These are phyloP conservation scores for Podarcis cretensis DNA, from an alignment of 2,113 vertebrate genomes.

Conservation along the genomic window DNA sequence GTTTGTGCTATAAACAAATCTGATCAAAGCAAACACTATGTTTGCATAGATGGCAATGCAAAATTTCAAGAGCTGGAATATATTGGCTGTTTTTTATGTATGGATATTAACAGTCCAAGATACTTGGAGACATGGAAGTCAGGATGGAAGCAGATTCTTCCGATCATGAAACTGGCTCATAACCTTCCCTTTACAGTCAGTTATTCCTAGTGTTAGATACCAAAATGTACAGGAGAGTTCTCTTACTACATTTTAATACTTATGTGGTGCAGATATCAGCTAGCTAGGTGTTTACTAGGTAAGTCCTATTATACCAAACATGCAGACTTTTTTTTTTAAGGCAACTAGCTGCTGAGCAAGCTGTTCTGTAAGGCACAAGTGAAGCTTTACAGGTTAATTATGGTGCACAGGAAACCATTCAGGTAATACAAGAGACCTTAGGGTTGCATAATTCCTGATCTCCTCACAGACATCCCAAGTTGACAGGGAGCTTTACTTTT, in stretches of 20 bases:
- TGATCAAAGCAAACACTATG: background rate
- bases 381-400: constrained; percentile 42
- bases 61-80: background rate
- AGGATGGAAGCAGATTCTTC: background rate
- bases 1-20: background rate
- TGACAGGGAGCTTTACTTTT: background rate
- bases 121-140: background rate
- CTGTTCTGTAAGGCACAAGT: background rate
- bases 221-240: background rate
- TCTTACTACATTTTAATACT: background rate
- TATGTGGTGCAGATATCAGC: too few relatives aligned
- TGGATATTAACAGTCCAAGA: background rate
- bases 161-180: background rate
- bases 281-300: background rate
- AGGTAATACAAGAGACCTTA: constrained; percentile 20
- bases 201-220: background rate
- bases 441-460: background rate
- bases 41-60: background rate
- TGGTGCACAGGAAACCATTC: constrained; percentile 28
- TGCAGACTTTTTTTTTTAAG: background rate
- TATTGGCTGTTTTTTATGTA: background rate
- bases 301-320: background rate
- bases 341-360: constrained; percentile 16
- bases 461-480: background rate
- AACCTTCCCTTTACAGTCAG: background rate